Conservation (phyloP, 1,140 invertebrate genomes). For the Parasteatoda tepidariorum region DNA sequence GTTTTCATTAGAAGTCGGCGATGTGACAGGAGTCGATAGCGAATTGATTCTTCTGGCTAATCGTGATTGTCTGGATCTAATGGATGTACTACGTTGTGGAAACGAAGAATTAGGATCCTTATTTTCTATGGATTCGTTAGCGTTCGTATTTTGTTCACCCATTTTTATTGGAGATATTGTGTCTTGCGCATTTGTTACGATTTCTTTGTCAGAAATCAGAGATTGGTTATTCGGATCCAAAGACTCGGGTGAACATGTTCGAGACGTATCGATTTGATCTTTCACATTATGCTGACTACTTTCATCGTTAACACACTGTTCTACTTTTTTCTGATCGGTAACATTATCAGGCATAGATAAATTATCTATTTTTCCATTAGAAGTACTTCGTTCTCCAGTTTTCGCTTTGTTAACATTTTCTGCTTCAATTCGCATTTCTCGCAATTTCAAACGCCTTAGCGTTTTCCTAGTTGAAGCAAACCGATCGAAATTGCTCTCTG, state of each 20-base stretch:
- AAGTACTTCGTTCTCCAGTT: not conserved
- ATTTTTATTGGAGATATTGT: not conserved
- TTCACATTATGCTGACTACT: not conserved
- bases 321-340: not conserved
- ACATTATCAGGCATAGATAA: too few species aligned
- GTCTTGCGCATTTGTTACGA: not conserved
- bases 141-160: not conserved
- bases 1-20: not conserved
- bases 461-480: constrained; percentile 43
- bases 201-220: not conserved
- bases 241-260: not conserved
- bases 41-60: constrained; percentile 43
- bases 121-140: not conserved
- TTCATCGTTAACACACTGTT: not conserved
- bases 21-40: constrained; percentile 13
- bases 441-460: constrained; percentile 20
- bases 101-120: not conserved
- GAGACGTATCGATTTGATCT: not conserved
- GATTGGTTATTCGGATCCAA: not conserved
- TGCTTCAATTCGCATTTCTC: constrained; percentile 47
- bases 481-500: constrained; percentile 27
- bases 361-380: too few species aligned
- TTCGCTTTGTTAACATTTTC: constrained; percentile 15
- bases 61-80: constrained; percentile 42
- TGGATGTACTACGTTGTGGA: constrained; percentile 11